A percentile compares a stretch with the other conserved stretches of the same genome.
Evolutionary conservation across 1,140 invertebrate genomes (phyloP).

Genomic region (Drosophila guanche): DNA sequence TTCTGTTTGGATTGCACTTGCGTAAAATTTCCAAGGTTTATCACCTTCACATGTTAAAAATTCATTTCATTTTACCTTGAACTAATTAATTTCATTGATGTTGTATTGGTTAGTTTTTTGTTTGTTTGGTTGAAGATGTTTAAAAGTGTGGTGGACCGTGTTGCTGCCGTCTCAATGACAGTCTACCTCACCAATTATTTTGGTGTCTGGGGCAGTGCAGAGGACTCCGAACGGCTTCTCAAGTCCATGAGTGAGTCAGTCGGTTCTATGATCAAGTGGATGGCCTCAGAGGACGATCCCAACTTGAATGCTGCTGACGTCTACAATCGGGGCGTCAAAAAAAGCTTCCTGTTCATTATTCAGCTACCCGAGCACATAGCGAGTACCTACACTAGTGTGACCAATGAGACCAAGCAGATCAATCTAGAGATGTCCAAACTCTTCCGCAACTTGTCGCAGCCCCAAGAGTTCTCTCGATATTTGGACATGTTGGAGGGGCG

Average conservation of each 20-base stretch:
- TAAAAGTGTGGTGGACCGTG: conserved; percentile 15
- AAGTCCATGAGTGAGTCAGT: no score
- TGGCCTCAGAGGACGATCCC: not conserved
- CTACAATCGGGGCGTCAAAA: conserved; percentile 34
- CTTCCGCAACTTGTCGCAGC: no score
- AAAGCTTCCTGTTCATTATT: conserved; percentile 11
- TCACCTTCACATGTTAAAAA: no score
- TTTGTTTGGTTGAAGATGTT: conserved; percentile 7
- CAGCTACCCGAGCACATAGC: conserved; percentile 17
- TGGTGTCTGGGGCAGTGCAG: conserved; percentile 38
- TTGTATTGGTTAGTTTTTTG: conserved; percentile 3
- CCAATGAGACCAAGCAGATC: not conserved
- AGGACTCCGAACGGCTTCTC: conserved; percentile 26
- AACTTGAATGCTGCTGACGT: not conserved
- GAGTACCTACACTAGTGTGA: not conserved
- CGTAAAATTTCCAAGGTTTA: no score
- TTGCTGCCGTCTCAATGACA: conserved; percentile 24
- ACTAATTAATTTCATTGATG: conserved; percentile 1
- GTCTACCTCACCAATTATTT: conserved; percentile 28
- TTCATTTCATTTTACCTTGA: not conserved
- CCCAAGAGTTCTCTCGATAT: no score
- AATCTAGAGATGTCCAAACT: not conserved
- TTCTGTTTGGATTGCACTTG: no score
- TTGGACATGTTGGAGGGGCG: no score
- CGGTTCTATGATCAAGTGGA: no score